phyloP scores from a whole-genome alignment of 2,113 vertebrate genomes.

The Laterallus jamaicensis region DNA sequence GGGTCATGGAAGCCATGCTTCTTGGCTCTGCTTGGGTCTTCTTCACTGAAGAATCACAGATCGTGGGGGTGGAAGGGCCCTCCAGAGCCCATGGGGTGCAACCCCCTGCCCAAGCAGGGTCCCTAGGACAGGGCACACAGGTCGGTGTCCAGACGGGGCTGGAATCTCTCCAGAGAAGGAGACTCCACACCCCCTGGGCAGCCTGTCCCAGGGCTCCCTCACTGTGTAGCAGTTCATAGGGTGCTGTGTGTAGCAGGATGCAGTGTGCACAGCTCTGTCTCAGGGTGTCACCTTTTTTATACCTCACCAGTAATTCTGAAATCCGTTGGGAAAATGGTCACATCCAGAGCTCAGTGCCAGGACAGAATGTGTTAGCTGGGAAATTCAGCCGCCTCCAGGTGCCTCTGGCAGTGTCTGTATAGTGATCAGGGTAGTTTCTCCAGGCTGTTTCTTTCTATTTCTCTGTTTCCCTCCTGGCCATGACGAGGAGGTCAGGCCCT shows the following conservation, averaged over 20 bases:
- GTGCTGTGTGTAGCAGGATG: too few relatives aligned
- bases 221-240: too few relatives aligned
- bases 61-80: too few relatives aligned
- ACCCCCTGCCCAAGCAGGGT: too few relatives aligned
- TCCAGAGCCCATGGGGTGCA: too few relatives aligned
- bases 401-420: not conserved
- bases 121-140: too few relatives aligned
- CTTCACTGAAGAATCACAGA: not conserved
- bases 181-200: too few relatives aligned
- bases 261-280: too few relatives aligned
- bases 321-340: not conserved
- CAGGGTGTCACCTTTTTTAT: not conserved
- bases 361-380: not conserved
- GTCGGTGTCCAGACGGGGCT: too few relatives aligned
- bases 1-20: accelerated
- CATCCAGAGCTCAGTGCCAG: not conserved
- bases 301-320: not conserved
- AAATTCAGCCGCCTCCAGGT: not conserved
- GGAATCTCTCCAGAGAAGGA: too few relatives aligned
- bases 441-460: not conserved
- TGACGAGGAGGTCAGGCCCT: not conserved
- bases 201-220: too few relatives aligned
- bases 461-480: too few relatives aligned
- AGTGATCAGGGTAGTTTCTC: not conserved
- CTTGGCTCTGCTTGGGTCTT: not conserved